Conservation (phyloP, 1,140 invertebrate genomes). For the Liolophura sinensis region DNA sequence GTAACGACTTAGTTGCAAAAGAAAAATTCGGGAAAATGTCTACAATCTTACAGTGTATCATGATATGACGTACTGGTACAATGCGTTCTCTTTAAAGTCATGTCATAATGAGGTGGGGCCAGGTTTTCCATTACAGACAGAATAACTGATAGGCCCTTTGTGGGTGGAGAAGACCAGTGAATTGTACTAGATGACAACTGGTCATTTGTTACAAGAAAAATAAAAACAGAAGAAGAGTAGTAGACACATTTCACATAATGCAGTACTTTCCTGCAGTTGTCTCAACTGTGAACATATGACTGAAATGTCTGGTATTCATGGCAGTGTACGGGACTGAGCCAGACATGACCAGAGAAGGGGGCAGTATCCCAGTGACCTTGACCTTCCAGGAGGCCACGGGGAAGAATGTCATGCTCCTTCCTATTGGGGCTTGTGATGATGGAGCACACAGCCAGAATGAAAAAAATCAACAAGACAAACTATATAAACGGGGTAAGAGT, state of each 20-base stretch:
- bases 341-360: conserved; percentile 93
- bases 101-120: too few species aligned
- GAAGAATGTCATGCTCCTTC: conserved; percentile 90
- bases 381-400: conserved; percentile 79
- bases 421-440: conserved; percentile 84
- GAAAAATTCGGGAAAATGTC: too few species aligned
- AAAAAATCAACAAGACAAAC: conserved; percentile 88
- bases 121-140: too few species aligned
- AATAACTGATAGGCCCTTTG: too few species aligned
- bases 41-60: too few species aligned
- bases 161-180: too few species aligned
- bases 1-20: too few species aligned
- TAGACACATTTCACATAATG: background rate
- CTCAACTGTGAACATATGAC: conserved; percentile 7
- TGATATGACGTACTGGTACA: too few species aligned
- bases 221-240: too few species aligned
- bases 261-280: conserved; percentile 2
- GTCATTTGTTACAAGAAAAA: too few species aligned
- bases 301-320: conserved; percentile 1
- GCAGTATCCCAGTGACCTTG: conserved; percentile 93
- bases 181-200: too few species aligned
- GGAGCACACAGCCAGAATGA: conserved; percentile 99
- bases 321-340: conserved; percentile 88
- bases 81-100: too few species aligned
- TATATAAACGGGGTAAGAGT: conserved; percentile 86